These are phyloP conservation scores for Daubentonia madagascariensis DNA, from an alignment of 2,113 vertebrate species.

Conservation along the genomic window DNA sequence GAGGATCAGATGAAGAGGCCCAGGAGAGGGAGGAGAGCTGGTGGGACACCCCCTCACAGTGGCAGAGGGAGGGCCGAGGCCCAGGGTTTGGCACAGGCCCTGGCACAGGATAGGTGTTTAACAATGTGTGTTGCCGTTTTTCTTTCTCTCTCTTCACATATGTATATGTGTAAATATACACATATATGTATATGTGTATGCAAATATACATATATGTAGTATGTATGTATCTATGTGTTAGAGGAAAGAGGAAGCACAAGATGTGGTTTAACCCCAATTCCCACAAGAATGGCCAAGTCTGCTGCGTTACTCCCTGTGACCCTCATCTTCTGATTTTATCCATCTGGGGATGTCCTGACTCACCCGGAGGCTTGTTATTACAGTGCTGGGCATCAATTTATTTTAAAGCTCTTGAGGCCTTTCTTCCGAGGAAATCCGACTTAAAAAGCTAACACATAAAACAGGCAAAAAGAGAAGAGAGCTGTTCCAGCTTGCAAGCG, in stretches of 20 bases:
- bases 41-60: not conserved
- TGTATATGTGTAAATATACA: not conserved
- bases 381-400: not conserved
- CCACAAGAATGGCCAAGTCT: not conserved
- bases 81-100: not conserved
- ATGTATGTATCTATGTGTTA: not conserved
- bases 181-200: not conserved
- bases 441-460: not conserved
- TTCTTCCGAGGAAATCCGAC: not conserved
- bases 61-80: not conserved
- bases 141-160: not conserved
- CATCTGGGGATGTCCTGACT: not conserved
- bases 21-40: rapidly evolving
- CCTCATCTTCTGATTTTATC: not conserved
- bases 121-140: not conserved
- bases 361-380: not conserved
- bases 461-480: not conserved
- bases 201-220: too few species aligned
- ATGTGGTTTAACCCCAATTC: not conserved
- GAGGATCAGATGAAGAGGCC: not conserved
- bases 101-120: not conserved
- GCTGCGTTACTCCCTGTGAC: not conserved
- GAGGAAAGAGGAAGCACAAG: not conserved
- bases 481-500: not conserved
- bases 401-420: not conserved